Base-by-base conservation (phyloP, 2,888 invertebrate species). In the Schizaphis graminum region DNA sequence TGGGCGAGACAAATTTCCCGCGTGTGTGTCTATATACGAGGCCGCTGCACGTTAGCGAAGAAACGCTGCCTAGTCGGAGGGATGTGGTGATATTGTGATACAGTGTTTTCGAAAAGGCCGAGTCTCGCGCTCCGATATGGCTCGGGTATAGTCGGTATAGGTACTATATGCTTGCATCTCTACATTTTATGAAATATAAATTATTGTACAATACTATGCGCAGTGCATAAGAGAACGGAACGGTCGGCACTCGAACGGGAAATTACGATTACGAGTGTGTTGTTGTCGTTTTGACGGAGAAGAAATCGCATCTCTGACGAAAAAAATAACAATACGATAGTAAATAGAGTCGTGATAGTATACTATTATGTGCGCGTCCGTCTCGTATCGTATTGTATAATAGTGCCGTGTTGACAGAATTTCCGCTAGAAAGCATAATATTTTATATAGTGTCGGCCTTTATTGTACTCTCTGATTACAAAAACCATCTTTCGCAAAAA, bases 1-100 rank as follows among this genome's bases (percentile, higher is more conserved):
- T 77, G 77, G 77, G 77, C 77, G 77, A 77, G 35, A 77, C 77
- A 77, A 77, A 77, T 77, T 77, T 77, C 77, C 77, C 77, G 5
- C n/a, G 13, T 26, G n/a, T 35, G n/a, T 5, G 3, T 67, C n/a
- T n/a, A 16, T n/a, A 13, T 56, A 61, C 47, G 11, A 28, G 8
- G 11, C 21, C 53, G 53, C 5, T 53, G 53, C 53, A 21, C 53
- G 53, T 53, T 21, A 0, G 53, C 53, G 53, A 21, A 53, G 53
- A 53, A 53, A 53, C 53, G 3, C 53, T 16, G 53, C 53, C 53
- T 3, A 53, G 4, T 21, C 53, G 53, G 16, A 53, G 53, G 53
- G 53, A 53, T 21, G 21, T 21, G 21, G 53, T 53, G 21, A 53
- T 21, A 44, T 3, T 3, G 53, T 53, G 53, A 13, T 49, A 11